Conservation (phyloP, 2,797 vertebrate species). For the Antennarius maculatus region DNA sequence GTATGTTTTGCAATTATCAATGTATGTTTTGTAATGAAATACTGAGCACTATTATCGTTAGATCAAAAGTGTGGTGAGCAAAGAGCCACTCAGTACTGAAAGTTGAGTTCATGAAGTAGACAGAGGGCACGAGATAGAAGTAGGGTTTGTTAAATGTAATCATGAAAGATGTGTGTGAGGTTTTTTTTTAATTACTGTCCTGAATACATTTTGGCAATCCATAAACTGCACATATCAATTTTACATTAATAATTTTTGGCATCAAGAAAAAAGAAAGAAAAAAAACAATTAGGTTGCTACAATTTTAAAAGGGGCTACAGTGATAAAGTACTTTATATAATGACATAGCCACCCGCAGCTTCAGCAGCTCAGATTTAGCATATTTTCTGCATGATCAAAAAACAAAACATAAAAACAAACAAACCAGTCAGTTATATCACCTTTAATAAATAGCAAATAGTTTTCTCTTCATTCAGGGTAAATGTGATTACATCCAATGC, state of each 20-base stretch:
- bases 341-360: conserved; percentile 23
- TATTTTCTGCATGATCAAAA: conserved; percentile 25
- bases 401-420: conserved; percentile 19
- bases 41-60: conserved; percentile 39
- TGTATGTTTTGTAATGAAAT: conserved; percentile 63
- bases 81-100: conserved; percentile 11
- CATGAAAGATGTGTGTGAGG: background rate
- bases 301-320: conserved; percentile 20
- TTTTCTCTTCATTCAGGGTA: conserved; percentile 23
- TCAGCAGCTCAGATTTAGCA: conserved; percentile 33
- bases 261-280: conserved; percentile 6
- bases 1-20: conserved; percentile 63
- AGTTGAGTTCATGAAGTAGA: background rate
- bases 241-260: conserved; percentile 2
- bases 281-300: conserved; percentile 7
- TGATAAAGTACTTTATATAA: conserved; percentile 24
- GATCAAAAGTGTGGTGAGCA: conserved; percentile 38
- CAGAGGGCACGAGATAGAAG: background rate
- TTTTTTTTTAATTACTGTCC: background rate
- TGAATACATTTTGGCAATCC: background rate
- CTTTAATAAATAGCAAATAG: conserved; percentile 18
- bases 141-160: conserved; percentile 15
- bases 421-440: conserved; percentile 42
- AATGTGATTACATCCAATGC: conserved; percentile 43
- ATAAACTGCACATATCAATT: background rate